Conservation (phyloP, 2,113 vertebrate species). For the Leiothrix lutea region DNA sequence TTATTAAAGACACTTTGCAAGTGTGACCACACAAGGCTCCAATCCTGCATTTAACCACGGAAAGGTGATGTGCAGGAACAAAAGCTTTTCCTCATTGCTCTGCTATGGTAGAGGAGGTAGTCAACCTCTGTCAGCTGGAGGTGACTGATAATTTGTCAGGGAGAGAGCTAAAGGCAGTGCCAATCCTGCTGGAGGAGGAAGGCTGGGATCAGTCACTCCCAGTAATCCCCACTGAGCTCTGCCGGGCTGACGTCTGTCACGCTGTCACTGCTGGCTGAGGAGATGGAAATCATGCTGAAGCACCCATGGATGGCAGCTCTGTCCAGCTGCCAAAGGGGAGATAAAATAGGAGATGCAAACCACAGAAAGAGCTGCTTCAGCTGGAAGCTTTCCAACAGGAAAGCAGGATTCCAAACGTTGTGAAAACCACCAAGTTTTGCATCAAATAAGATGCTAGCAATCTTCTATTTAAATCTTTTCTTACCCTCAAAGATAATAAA, state of each 20-base stretch:
- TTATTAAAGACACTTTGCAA: not conserved
- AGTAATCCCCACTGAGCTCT: not conserved
- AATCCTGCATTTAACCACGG: not conserved
- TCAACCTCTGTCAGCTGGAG: not conserved
- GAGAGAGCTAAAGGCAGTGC: not conserved
- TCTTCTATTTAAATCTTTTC: not conserved
- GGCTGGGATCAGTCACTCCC: not conserved
- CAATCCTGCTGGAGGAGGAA: not conserved
- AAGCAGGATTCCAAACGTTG: not conserved
- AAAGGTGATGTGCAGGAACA: not conserved
- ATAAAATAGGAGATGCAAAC: not conserved
- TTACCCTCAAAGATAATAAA: not conserved
- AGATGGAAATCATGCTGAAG: not conserved
- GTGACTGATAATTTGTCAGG: not conserved
- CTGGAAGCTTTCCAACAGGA: not conserved
- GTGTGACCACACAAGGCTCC: rapidly evolving
- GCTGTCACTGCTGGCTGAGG: not conserved
- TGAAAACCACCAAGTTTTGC: not conserved
- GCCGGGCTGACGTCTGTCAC: not conserved
- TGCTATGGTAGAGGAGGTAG: not conserved
- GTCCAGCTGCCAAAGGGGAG: not conserved
- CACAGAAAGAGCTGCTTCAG: not conserved
- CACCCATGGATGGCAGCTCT: not conserved
- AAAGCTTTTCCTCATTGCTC: not conserved
- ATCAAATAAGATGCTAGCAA: not conserved